These are phyloP conservation scores for Pteria penguin DNA, from an alignment of 2,888 invertebrate genomes.

Conservation along the genomic window DNA sequence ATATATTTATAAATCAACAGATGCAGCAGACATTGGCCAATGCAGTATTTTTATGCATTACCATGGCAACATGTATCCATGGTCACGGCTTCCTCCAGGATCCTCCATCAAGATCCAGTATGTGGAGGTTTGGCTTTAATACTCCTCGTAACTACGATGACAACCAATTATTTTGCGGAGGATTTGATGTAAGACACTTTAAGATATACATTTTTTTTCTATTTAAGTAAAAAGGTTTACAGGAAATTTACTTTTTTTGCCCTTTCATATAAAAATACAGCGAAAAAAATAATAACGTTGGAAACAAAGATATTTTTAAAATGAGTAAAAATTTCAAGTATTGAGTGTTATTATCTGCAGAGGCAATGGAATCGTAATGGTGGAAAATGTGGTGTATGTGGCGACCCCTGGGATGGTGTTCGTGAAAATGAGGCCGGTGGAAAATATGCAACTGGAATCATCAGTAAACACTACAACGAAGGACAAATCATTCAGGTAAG, in stretches of 20 bases:
- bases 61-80: too few relatives aligned
- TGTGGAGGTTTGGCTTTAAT: constrained; percentile 96
- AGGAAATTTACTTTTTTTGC: neutral
- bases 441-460: constrained; percentile 59
- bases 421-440: constrained; percentile 69
- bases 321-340: too few relatives aligned
- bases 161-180: constrained; percentile 95
- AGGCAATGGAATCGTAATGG: constrained; percentile 43
- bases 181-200: constrained; percentile 84
- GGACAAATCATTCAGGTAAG: constrained; percentile 49
- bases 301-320: too few relatives aligned
- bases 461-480: constrained; percentile 56
- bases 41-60: too few relatives aligned
- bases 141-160: constrained; percentile 96
- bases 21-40: too few relatives aligned
- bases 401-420: constrained; percentile 85
- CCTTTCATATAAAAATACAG: too few relatives aligned
- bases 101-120: constrained; percentile 93
- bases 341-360: constrained; percentile 11
- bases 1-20: too few relatives aligned
- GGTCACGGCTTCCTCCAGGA: constrained; percentile 89
- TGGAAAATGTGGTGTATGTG: constrained; percentile 93
- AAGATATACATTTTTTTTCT: neutral
- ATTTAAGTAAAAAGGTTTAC: neutral
- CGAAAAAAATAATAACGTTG: too few relatives aligned